Conservation (phyloP, 2,113 vertebrate genomes). For the Syngnathus floridae region DNA sequence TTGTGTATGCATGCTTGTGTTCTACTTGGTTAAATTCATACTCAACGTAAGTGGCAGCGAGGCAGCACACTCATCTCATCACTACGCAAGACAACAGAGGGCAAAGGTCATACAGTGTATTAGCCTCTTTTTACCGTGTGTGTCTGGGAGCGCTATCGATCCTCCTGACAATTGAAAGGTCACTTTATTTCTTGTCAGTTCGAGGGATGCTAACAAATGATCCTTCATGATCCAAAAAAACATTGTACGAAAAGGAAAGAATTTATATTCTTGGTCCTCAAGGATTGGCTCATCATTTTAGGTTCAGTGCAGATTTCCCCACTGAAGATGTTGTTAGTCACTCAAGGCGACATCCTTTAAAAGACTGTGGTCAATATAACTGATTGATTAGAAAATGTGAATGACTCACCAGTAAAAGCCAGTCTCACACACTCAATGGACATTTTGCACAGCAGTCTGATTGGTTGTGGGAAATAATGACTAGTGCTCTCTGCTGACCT, state of each 20-base stretch:
- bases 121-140: constrained; percentile 4
- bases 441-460: background rate
- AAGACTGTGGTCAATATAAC: too few relatives aligned
- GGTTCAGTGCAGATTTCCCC: background rate
- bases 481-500: constrained; percentile 28
- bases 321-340: background rate
- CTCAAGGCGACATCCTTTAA: background rate
- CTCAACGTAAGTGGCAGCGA: constrained; percentile 7
- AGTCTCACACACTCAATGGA: background rate
- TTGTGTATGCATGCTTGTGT: constrained; percentile 1
- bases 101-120: background rate
- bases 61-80: background rate
- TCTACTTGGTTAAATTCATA: background rate
- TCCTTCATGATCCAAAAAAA: background rate
- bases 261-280: background rate
- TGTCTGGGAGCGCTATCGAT: background rate
- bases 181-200: background rate
- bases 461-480: background rate
- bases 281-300: background rate
- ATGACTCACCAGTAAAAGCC: background rate
- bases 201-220: constrained; percentile 25
- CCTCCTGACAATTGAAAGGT: background rate
- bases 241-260: background rate
- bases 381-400: background rate
- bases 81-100: background rate